A percentile compares a stretch with the other conserved stretches of the same genome.
These are phyloP conservation scores for Dorcus hopei DNA, from an alignment of 2,888 invertebrate genomes.

Conservation along the genomic window DNA sequence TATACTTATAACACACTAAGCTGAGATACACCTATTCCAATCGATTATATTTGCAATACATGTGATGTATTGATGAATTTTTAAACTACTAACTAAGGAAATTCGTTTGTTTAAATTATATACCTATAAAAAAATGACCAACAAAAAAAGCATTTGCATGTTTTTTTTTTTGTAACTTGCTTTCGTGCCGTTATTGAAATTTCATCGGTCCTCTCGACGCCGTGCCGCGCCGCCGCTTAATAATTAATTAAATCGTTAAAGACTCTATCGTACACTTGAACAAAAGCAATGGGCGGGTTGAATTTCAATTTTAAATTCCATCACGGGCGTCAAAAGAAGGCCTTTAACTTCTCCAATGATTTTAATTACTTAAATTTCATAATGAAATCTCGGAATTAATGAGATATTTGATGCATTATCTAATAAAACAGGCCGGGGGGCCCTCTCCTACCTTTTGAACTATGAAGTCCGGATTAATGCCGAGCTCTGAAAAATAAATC, in stretches of 20 bases:
- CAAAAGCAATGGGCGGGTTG: background rate
- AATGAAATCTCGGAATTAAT: conserved; percentile 12
- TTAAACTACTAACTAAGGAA: no score
- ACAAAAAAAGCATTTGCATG: no score
- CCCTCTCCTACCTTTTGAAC: conserved; percentile 33
- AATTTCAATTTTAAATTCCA: conserved; percentile 21
- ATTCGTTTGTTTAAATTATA: no score
- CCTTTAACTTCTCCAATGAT: conserved; percentile 22
- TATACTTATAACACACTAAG: no score
- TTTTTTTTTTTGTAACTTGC: no score
- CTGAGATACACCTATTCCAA: no score
- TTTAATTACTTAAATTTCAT: conserved; percentile 21
- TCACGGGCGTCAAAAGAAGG: conserved; percentile 16
- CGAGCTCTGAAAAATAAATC: conserved; percentile 32
- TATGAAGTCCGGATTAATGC: conserved; percentile 37
- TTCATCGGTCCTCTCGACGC: no score
- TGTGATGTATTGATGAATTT: no score
- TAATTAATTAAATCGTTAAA: background rate
- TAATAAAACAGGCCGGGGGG: background rate
- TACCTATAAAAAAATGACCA: no score
- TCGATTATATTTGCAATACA: no score
- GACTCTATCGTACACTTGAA: background rate
- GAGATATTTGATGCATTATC: background rate
- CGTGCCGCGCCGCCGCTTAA: background rate
- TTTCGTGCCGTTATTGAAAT: no score